phyloP scores from a whole-genome alignment of 1,140 invertebrate genomes.

The Aethina tumida region DNA sequence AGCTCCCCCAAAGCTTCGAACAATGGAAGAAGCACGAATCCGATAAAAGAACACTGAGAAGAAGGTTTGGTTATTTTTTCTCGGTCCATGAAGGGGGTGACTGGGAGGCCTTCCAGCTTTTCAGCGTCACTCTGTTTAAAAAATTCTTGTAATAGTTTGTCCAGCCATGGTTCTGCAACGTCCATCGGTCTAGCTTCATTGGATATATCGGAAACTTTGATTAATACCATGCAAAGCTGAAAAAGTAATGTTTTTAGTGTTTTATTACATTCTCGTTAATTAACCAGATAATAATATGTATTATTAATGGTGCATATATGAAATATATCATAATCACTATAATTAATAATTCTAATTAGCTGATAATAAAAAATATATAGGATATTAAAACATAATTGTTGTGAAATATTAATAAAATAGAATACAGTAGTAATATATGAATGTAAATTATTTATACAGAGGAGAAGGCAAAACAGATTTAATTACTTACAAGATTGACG shows the following conservation, averaged over 20 bases:
- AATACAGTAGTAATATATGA: background rate
- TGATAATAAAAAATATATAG: background rate
- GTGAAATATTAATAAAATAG: background rate
- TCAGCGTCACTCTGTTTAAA: slow-evolving; percentile 77
- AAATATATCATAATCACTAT: no score
- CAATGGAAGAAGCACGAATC: slow-evolving; percentile 69
- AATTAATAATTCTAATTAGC: no score
- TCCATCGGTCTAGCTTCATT: slow-evolving; percentile 79
- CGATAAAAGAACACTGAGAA: slow-evolving; percentile 79
- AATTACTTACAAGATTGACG: slow-evolving; percentile 64
- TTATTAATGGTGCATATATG: no score
- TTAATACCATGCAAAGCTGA: slow-evolving; percentile 74
- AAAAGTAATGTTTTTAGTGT: no score
- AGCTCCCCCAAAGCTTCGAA: slow-evolving; percentile 67
- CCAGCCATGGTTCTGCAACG: slow-evolving; percentile 77
- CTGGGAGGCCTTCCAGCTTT: slow-evolving; percentile 73
- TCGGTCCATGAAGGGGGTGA: slow-evolving; percentile 85
- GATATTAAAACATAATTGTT: background rate
- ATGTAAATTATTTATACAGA: background rate
- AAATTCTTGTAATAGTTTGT: slow-evolving; percentile 67
- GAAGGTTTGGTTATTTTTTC: slow-evolving; percentile 81
- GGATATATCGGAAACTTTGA: slow-evolving; percentile 81
- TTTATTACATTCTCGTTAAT: no score
- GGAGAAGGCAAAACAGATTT: background rate
- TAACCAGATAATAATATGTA: no score